phyloP scores from a whole-genome alignment of 2,113 vertebrate genomes.

The Tenebrosternarchus preto region DNA sequence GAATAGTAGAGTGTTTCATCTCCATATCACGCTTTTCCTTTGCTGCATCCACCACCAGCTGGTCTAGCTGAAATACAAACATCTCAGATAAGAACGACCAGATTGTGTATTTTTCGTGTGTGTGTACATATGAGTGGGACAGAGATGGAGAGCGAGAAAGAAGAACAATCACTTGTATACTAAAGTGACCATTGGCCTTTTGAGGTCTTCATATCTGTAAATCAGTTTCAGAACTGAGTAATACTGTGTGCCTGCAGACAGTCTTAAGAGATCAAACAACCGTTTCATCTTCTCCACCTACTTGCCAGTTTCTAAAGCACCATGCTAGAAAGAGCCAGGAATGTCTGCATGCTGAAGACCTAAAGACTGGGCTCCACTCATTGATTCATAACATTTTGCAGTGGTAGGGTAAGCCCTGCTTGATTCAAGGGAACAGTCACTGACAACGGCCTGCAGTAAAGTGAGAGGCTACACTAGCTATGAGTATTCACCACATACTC shows the following conservation, averaged over 20 bases:
- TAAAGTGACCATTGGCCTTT: neutral
- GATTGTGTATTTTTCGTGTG: neutral
- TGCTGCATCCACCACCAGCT: constrained; percentile 89
- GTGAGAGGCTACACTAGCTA: neutral
- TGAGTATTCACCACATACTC: neutral
- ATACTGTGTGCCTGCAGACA: neutral
- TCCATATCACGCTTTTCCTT: constrained; percentile 98
- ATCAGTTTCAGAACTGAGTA: neutral
- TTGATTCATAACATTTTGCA: neutral
- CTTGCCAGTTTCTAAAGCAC: neutral
- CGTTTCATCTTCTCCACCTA: neutral
- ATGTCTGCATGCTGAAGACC: neutral
- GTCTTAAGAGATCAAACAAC: neutral
- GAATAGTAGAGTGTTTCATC: constrained; percentile 96
- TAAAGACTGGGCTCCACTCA: neutral
- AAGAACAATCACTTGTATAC: neutral
- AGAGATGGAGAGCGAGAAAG: too few relatives aligned
- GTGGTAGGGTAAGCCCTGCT: neutral
- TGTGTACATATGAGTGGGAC: too few relatives aligned
- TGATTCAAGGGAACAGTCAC: neutral
- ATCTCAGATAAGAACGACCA: constrained; percentile 28
- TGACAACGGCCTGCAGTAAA: neutral
- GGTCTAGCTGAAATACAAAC: constrained; percentile 86
- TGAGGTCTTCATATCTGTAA: neutral
- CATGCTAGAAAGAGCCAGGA: too few relatives aligned